Base-by-base conservation (phyloP, 2,113 vertebrate genomes). In the Oreotrochilus melanogaster region DNA sequence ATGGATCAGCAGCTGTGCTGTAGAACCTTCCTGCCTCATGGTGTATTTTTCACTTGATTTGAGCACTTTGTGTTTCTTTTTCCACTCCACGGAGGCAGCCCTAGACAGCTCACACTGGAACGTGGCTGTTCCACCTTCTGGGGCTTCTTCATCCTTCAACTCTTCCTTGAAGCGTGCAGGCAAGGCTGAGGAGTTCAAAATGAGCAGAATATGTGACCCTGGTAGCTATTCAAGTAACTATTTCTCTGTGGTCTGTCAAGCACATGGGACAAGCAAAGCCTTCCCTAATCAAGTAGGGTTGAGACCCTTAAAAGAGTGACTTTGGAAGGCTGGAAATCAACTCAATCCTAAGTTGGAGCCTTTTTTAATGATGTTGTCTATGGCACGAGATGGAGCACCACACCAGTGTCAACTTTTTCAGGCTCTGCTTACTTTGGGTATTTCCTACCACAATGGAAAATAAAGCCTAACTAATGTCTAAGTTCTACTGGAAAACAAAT, bases 41-140 rank as follows among this genome's bases (percentile, higher is more conserved):
- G 95, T 96, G 33, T 98, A 97, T 80, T 98, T 98, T 24, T 81
- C 95, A 11, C 97, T 80, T 0, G 76, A 3, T 60, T 92, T 92
- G 64, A 98, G 97, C 43, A 92, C 94, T 85, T 96, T 90, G 43
- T 93, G 93, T 6, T 98, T 98, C 89, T 98, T 98, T n/a, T 90
- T 97, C 98, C 98, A 98, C 72, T 95, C 94, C 54, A 97, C 97
- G 1, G 90, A 10, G 25, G 93, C 96, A 42, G 45, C 37, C 78
- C 98, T 98, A 33, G 98, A 98, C 14, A 99, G 97, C 88, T 98
- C 98, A 47, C 99, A 99, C 7, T 39, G 86, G 28, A 99, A 95
- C 0, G 62, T 97, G 75, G 97, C 95, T 7, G 69, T 97, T 30
- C 58, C 88, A 6, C 95, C 95, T 95, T 96, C 95, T 1, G 86